Percentiles rank a stretch among this genome's conserved stretches.
Evolutionary conservation across 2,113 vertebrate species (phyloP).

Genomic region (Planiliza haematocheilus): DNA sequence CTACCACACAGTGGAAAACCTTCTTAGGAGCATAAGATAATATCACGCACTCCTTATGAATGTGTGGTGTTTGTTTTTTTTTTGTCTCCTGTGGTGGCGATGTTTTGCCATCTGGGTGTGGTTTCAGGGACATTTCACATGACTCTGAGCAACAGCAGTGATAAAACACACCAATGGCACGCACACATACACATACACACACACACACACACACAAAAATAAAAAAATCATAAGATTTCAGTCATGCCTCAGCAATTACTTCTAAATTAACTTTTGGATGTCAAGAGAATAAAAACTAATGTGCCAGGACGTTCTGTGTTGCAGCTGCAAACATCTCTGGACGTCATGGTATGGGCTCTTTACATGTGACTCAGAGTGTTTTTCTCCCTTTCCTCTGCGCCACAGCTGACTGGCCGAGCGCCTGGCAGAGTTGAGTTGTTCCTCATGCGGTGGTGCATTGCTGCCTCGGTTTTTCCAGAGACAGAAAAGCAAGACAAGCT

Average conservation of each 20-base stretch:
- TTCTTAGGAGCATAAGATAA: no score
- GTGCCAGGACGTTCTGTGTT: background rate
- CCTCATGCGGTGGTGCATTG: conserved; percentile 36
- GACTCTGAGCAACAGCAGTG: conserved; percentile 50
- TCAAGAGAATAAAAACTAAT: background rate
- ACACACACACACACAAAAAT: background rate
- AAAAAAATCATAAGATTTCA: conserved; percentile 29
- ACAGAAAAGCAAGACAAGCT: conserved; percentile 31
- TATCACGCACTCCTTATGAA: no score
- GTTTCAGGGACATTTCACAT: conserved; percentile 55
- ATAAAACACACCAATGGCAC: conserved; percentile 3
- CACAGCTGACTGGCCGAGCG: conserved; percentile 34
- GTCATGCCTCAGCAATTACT: conserved; percentile 32
- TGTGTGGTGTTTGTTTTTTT: no score
- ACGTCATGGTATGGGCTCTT: background rate
- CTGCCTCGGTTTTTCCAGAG: conserved; percentile 63
- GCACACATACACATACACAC: background rate
- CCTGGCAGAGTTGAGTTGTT: conserved; percentile 21
- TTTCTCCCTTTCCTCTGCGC: conserved; percentile 18
- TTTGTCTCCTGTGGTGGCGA: conserved; percentile 2
- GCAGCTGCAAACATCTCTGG: background rate
- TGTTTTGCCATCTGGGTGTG: conserved; percentile 43
- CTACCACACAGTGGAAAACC: conserved; percentile 39
- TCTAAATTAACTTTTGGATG: background rate
- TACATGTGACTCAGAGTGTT: conserved; percentile 50